These are phyloP conservation scores for Timema cristinae DNA, from an alignment of 2,888 invertebrate genomes.

Conservation along the genomic window DNA sequence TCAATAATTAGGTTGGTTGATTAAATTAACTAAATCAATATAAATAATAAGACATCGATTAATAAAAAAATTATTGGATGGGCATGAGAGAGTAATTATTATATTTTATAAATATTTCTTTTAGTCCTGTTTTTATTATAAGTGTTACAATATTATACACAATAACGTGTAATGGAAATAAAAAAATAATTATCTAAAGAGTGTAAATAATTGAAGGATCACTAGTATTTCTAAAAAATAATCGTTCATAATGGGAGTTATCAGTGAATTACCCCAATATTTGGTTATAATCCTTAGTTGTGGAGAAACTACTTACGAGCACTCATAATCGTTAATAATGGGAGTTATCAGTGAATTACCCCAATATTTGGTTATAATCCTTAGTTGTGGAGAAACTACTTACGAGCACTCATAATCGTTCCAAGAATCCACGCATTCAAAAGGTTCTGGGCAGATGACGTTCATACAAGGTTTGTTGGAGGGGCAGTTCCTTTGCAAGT, in stretches of 20 bases:
- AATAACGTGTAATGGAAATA: too few species aligned
- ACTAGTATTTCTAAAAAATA: background rate
- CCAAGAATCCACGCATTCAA: constrained; percentile 54
- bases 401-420: constrained; percentile 56
- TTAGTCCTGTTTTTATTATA: too few species aligned
- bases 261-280: background rate
- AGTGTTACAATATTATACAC: too few species aligned
- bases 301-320: constrained; percentile 46
- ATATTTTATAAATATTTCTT: too few species aligned
- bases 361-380: background rate
- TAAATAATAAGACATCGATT: too few species aligned
- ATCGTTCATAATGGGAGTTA: too few species aligned
- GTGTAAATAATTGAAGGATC: constrained; percentile 6
- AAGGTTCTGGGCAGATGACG: constrained; percentile 48
- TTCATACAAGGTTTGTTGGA: constrained; percentile 51
- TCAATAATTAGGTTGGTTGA: too few species aligned
- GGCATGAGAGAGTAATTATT: too few species aligned
- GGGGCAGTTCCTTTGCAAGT: constrained; percentile 51
- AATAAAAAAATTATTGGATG: too few species aligned
- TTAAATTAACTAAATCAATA: too few species aligned
- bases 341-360: too few species aligned
- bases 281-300: too few species aligned
- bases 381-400: constrained; percentile 30
- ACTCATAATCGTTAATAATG: constrained; percentile 34
- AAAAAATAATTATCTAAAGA: constrained; percentile 20